Conservation (phyloP, 2,888 invertebrate species). For the Archips crataeganus region DNA sequence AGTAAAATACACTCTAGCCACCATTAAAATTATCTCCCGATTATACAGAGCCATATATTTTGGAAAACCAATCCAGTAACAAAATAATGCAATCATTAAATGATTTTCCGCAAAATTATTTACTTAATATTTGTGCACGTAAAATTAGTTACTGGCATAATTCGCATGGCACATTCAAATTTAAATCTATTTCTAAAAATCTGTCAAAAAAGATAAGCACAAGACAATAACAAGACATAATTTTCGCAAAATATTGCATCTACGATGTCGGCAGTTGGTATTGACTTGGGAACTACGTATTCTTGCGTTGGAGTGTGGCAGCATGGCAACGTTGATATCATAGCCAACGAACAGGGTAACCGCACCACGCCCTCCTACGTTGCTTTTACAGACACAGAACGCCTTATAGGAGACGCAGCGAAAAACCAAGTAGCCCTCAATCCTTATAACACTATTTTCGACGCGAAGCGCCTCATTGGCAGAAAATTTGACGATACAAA, state of each 20-base stretch:
- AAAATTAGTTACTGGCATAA: background rate
- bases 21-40: no score
- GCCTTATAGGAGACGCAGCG: constrained; percentile 89
- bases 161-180: constrained; percentile 5
- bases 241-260: constrained; percentile 39
- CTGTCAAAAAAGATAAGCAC: constrained; percentile 19
- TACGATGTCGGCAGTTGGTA: constrained; percentile 80
- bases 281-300: constrained; percentile 84
- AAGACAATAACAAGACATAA: constrained; percentile 10
- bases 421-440: constrained; percentile 90
- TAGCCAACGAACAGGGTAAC: constrained; percentile 89
- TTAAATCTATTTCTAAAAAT: background rate
- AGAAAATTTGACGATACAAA: constrained; percentile 90
- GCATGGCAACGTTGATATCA: constrained; percentile 91
- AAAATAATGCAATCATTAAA: no score
- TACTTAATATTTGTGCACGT: background rate
- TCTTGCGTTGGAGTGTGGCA: constrained; percentile 83
- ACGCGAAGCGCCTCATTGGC: constrained; percentile 93
- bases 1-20: no score
- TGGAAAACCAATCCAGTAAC: no score
- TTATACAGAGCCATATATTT: no score
- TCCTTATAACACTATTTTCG: constrained; percentile 91
- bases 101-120: background rate
- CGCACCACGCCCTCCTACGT: constrained; percentile 91
- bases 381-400: constrained; percentile 87